Conservation (phyloP, 2,888 invertebrate genomes). For the Drepana falcataria region DNA sequence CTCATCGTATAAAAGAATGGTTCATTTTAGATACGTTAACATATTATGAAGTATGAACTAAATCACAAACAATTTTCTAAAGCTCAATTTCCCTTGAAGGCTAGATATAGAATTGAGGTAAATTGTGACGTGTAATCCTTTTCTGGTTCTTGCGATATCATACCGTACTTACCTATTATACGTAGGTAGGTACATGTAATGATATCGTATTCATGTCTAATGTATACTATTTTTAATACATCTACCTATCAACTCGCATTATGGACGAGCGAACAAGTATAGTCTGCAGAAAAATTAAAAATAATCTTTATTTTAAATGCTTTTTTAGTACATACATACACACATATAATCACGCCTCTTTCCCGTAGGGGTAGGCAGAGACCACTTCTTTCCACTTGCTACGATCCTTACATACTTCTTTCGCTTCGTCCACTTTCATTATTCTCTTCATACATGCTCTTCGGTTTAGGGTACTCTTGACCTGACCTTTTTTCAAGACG, state of each 20-base stretch:
- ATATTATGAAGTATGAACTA: too few relatives aligned
- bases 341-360: too few relatives aligned
- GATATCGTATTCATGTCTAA: conserved; percentile 71
- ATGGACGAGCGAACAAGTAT: conserved; percentile 71
- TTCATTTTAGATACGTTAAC: too few relatives aligned
- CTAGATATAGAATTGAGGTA: background rate
- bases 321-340: background rate
- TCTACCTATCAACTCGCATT: conserved; percentile 79
- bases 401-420: too few relatives aligned
- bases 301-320: background rate
- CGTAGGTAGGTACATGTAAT: conserved; percentile 30
- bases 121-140: conserved; percentile 42
- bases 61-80: background rate
- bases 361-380: too few relatives aligned
- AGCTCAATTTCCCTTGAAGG: background rate
- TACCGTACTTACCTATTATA: conserved; percentile 12
- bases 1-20: too few relatives aligned
- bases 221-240: conserved; percentile 79
- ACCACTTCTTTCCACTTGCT: too few relatives aligned
- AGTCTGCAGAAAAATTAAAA: conserved; percentile 34
- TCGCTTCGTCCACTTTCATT: too few relatives aligned
- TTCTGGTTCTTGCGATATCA: conserved; percentile 32
- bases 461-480: too few relatives aligned
- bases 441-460: too few relatives aligned
- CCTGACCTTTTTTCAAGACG: too few relatives aligned